Percentiles rank a stretch among this genome's conserved stretches.
Conservation (phyloP, 2,113 vertebrate genomes). For the Rhagologus leucostigma region DNA sequence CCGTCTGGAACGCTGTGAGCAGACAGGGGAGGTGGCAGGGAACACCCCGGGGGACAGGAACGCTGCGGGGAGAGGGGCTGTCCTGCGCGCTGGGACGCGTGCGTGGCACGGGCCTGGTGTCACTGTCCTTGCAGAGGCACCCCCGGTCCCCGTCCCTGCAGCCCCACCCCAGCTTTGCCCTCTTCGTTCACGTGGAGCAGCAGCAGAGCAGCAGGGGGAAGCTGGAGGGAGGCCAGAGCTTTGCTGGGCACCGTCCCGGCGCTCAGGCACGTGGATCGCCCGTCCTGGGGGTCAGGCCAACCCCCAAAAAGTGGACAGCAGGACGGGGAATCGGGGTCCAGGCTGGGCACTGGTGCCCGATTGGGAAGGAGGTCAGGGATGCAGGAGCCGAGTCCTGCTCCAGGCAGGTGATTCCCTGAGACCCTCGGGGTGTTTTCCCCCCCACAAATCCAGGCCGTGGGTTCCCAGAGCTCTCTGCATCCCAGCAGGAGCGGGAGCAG, state of each 20-base stretch:
- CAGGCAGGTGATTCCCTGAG: not conserved
- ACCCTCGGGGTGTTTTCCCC: not conserved
- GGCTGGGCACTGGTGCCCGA: not conserved
- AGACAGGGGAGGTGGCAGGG: not conserved
- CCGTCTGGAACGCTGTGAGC: not conserved
- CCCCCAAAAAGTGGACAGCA: accelerated
- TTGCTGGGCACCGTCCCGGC: not conserved
- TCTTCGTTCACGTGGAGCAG: accelerated
- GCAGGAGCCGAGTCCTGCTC: not conserved
- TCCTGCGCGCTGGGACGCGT: accelerated
- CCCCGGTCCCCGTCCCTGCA: not conserved
- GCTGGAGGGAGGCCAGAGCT: not conserved
- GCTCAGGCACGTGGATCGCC: not conserved
- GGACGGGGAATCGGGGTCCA: not conserved
- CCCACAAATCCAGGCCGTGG: accelerated
- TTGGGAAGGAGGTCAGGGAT: not conserved
- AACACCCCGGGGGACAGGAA: accelerated
- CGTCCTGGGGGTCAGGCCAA: not conserved
- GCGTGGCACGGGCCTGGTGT: not conserved
- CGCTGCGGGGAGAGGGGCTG: accelerated
- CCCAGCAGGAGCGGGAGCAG: not conserved
- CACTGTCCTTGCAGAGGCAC: not conserved
- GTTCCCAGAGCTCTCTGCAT: not conserved
- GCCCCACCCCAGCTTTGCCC: not conserved
- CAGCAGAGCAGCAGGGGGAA: not conserved